Evolutionary conservation across 2,797 vertebrate species (phyloP), one percentile per base, ranked within the genome.

Genomic region (Pseudocheirus occidentalis): DNA sequence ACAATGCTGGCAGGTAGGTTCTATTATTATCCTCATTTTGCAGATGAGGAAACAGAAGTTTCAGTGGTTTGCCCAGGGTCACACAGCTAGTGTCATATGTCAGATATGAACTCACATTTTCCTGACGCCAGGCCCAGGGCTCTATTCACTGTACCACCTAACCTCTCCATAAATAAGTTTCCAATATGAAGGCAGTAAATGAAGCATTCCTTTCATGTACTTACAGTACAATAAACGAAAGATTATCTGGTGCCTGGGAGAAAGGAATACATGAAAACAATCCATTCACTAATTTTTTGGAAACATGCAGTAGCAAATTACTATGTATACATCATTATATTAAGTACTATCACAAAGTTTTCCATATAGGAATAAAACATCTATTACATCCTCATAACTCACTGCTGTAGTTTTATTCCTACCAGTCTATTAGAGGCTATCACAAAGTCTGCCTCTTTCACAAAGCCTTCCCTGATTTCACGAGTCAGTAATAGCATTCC

Each of bases 141-240:
- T 73, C 34, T 73, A 73, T 40, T n/a, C 13, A 16, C 13, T 24
- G 18, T 9, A 40, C 7, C n/a, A 24, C 66, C 7, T 24, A 40
- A 7, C 2, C 34, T 24, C 12, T 18, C 24, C 73, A 87, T 87
- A 87, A 87, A 87, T 87, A 50, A 87, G 24, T 24, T 27, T 50
- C 24, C 46, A 10, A 50, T 28, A 46, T 12, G 0, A 87, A 46
- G 24, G 34, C 24, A 93, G 0, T 0, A 55, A 55, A n/a, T 87
- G 46, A 46, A 91, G 31, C 34, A 40, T 57, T 90, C 91, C 92
- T 94, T 91, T 91, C 46, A 95, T 58, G 66, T 28, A 94, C 24
- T 81, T 46, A 81, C 40, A 46, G 18, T 73, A 31, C 6, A 97
- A 53, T 66, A 73, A 73, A 62, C 53, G 24, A 87, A 66, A 92